These are phyloP conservation scores for Melanotaenia pygmaea DNA, from an alignment of 2,797 vertebrate genomes.

Conservation along the genomic window DNA sequence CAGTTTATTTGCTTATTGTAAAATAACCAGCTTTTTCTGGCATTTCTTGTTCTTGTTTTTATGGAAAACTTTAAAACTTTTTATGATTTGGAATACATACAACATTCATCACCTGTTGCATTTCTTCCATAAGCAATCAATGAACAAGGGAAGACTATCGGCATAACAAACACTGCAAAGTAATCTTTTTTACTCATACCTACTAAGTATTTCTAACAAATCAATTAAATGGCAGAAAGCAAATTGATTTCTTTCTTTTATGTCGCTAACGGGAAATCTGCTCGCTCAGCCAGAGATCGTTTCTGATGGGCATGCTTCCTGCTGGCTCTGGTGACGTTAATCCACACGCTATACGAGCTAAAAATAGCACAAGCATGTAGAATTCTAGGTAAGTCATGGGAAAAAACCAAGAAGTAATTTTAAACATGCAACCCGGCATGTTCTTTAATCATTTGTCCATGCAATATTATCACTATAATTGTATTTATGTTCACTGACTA, in stretches of 20 bases:
- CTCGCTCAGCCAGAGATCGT: too few relatives aligned
- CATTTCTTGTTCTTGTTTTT: too few relatives aligned
- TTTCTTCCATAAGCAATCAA: conserved; percentile 4
- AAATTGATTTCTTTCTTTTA: not conserved
- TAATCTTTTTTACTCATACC: not conserved
- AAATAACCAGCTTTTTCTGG: too few relatives aligned
- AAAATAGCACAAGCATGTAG: not conserved
- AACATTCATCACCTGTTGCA: not conserved
- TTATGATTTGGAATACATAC: not conserved
- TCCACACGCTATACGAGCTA: not conserved
- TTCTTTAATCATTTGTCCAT: not conserved
- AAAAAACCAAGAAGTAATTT: not conserved
- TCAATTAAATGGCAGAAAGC: too few relatives aligned
- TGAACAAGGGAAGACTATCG: not conserved
- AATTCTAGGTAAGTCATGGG: not conserved
- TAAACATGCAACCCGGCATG: not conserved
- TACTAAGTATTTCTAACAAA: not conserved
- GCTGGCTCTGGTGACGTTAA: too few relatives aligned
- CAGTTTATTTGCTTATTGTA: too few relatives aligned
- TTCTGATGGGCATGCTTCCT: not conserved
- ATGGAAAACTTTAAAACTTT: not conserved
- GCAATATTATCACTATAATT: too few relatives aligned
- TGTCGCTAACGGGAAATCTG: too few relatives aligned
- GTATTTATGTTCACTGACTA: not conserved
- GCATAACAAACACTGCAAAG: not conserved